Evolutionary conservation across 2,888 invertebrate genomes (phyloP).

Genomic region (Tetragnatha montana): DNA sequence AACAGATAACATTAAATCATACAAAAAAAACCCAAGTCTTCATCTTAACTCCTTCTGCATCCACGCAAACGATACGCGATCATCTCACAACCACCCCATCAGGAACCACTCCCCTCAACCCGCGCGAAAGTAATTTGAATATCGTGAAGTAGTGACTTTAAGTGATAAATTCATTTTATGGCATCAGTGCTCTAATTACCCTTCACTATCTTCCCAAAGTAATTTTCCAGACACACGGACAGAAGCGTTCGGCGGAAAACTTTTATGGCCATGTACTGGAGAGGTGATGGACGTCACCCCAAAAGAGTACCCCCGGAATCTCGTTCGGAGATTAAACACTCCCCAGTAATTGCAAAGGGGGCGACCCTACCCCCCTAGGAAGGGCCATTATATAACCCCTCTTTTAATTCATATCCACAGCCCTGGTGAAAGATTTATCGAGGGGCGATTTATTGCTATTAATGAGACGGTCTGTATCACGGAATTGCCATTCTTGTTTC

Average conservation of each 20-base stretch:
- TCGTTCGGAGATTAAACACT: constrained; percentile 59
- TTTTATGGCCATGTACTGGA: constrained; percentile 57
- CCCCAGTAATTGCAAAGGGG: constrained; percentile 55
- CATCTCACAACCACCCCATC: constrained; percentile 15
- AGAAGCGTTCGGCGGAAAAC: constrained; percentile 43
- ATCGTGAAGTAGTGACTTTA: constrained; percentile 34
- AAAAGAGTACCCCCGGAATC: constrained; percentile 23
- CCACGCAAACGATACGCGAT: not conserved
- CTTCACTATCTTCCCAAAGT: constrained; percentile 55
- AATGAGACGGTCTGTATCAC: constrained; percentile 49
- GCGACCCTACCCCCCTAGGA: constrained; percentile 14
- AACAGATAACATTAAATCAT: too few relatives aligned
- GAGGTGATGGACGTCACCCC: constrained; percentile 53
- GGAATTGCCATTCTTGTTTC: constrained; percentile 48
- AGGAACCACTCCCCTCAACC: not conserved
- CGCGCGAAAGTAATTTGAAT: constrained; percentile 43
- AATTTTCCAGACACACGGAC: constrained; percentile 40
- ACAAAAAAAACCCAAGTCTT: too few relatives aligned
- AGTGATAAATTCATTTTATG: constrained; percentile 60
- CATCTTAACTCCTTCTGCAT: too few relatives aligned
- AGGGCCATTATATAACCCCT: constrained; percentile 32
- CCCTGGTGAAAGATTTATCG: constrained; percentile 63
- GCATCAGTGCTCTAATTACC: constrained; percentile 55
- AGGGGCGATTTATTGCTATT: constrained; percentile 62
- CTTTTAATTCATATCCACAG: constrained; percentile 66